Percentiles rank a stretch among this genome's conserved stretches.
phyloP scores from a whole-genome alignment of 2,888 invertebrate species.

The Nomada ferruginata region DNA sequence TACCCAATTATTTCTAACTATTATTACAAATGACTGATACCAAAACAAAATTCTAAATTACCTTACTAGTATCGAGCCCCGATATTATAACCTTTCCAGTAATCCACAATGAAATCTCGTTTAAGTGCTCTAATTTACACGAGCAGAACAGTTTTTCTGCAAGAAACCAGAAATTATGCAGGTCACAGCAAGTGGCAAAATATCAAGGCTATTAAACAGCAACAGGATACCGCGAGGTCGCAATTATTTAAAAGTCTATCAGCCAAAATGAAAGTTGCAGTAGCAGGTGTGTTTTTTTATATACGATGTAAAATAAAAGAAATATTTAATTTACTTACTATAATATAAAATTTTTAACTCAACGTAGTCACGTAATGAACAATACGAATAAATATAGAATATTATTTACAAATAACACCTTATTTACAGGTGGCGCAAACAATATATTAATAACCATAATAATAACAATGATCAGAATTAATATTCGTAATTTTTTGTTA shows the following conservation, averaged over 20 bases:
- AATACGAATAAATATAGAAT: too few species aligned
- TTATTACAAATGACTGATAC: neutral
- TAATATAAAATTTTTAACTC: neutral
- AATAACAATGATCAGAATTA: neutral
- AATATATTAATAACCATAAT: neutral
- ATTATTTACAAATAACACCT: neutral
- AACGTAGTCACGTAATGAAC: too few species aligned
- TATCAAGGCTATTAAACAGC: conserved; percentile 89
- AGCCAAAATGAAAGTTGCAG: conserved; percentile 86
- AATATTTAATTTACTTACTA: neutral
- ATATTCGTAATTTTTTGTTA: conserved; percentile 1
- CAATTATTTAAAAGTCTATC: conserved; percentile 84
- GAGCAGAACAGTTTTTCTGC: conserved; percentile 33
- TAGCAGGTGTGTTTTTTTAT: conserved; percentile 85
- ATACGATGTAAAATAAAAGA: neutral
- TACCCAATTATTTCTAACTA: neutral
- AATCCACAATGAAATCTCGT: conserved; percentile 27
- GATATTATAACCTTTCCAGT: conserved; percentile 11
- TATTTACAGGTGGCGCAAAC: neutral
- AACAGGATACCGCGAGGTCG: conserved; percentile 87
- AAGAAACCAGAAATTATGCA: conserved; percentile 83
- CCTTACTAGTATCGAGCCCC: neutral
- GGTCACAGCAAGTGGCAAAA: conserved; percentile 93
- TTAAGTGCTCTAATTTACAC: conserved; percentile 12
- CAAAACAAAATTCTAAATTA: conserved; percentile 1